Base-by-base conservation (phyloP, 1,140 invertebrate species). In the Pseudobourletiella spinata region DNA sequence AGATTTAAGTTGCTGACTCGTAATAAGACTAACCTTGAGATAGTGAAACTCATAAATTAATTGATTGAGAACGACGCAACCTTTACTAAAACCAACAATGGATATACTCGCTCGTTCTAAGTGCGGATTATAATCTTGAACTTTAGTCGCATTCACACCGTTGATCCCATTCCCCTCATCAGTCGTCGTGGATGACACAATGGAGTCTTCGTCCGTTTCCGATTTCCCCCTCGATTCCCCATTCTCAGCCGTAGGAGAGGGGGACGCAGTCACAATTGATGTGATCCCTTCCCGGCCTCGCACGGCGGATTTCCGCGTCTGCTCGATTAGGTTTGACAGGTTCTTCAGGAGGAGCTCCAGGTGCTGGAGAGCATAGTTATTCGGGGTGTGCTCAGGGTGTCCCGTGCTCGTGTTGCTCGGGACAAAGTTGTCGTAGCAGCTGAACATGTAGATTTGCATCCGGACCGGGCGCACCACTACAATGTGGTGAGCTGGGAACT, bases 1-100 rank as follows among this genome's bases (percentile, higher is more conserved):
- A 39, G 15, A 18, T 59, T 48, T 32, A 60, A 20, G n/a, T n/a
- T n/a, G n/a, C n/a, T n/a, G n/a, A n/a, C n/a, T n/a, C n/a, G n/a
- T n/a, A n/a, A n/a, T n/a, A n/a, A n/a, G n/a, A n/a, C n/a, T n/a
- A n/a, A 68, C 58, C 55, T 84, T 82, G 22, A 83, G 75, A 74
- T 85, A 83, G 71, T 87, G 82, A 74, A 91, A 85, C 74, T 93
- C 89, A 72, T 89, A 86, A 30, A 93, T 79, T 66, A 93, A 79
- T 77, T 93, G 90, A 79, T 93, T 94, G 58, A 94, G 79, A 57
- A 93, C 89, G 44, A 91, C 87, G 76, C 89, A 92, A 42, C 91
- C 91, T 80, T 94, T 94, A 74, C 89, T 93, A 74, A 94, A 94
- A 1, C 88, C 91, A 65, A 92, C 80, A 58, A 91, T 72, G 50